Evolutionary conservation across 2,888 invertebrate genomes (phyloP).

Genomic region (Netelia inedita): DNA sequence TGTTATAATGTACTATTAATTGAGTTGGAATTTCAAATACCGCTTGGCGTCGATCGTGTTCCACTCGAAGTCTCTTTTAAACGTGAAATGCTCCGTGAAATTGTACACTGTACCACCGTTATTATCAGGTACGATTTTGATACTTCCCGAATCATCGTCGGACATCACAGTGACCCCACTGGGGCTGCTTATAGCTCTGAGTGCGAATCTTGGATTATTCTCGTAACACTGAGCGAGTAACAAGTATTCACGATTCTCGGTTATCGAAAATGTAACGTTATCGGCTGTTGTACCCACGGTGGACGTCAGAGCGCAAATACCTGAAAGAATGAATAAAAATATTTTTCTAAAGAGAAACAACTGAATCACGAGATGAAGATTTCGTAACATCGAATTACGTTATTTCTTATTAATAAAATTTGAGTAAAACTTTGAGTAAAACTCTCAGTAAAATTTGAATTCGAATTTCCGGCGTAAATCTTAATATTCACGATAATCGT

Average conservation of each 20-base stretch:
- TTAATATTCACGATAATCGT: neutral
- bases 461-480: neutral
- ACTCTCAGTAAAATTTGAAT: too few species aligned
- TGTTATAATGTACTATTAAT: conserved; percentile 20
- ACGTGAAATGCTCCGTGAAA: conserved; percentile 75
- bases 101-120: conserved; percentile 78
- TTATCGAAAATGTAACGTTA: conserved; percentile 75
- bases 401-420: conserved; percentile 28
- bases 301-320: conserved; percentile 79
- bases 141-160: conserved; percentile 78
- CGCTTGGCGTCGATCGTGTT: conserved; percentile 78
- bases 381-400: too few species aligned
- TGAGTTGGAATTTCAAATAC: conserved; percentile 70
- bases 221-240: conserved; percentile 81
- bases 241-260: conserved; percentile 76
- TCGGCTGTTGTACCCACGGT: conserved; percentile 76
- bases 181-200: conserved; percentile 75
- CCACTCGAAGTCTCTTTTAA: conserved; percentile 79
- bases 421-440: too few species aligned
- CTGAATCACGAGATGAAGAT: conserved; percentile 76
- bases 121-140: conserved; percentile 77
- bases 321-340: conserved; percentile 67
- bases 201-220: conserved; percentile 79
- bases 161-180: conserved; percentile 76
- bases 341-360: neutral